Conservation (phyloP, 1,140 invertebrate species). For the Drosophila sechellia region DNA sequence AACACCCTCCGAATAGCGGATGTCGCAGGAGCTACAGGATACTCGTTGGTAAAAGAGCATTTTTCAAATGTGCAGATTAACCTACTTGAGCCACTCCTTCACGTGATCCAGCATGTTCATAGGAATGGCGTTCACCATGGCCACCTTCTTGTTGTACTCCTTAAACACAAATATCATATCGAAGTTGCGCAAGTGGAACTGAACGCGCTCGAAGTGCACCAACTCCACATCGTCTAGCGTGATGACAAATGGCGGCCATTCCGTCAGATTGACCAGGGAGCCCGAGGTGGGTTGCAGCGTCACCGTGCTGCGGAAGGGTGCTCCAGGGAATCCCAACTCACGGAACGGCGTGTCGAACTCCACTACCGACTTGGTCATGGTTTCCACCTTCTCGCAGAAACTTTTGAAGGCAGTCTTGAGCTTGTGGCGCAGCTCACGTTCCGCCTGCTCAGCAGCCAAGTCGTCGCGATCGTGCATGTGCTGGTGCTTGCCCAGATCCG, state of each 20-base stretch:
- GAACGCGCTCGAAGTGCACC: constrained; percentile 99
- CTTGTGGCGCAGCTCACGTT: constrained; percentile 97
- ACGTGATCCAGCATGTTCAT: constrained; percentile 99
- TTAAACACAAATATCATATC: constrained; percentile 99
- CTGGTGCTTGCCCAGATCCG: constrained; percentile 99
- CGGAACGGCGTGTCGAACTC: constrained; percentile 99
- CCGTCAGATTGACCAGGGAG: constrained; percentile 98
- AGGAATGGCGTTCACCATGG: constrained; percentile 98
- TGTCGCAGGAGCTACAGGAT: constrained; percentile 93
- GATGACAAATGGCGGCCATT: constrained; percentile 99
- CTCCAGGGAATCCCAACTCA: constrained; percentile 98
- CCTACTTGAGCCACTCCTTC: constrained; percentile 99
- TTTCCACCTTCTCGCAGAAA: constrained; percentile 99
- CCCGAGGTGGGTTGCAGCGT: constrained; percentile 98
- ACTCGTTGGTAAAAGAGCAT: constrained; percentile 29
- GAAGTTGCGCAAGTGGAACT: constrained; percentile 99
- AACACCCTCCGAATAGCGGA: constrained; percentile 98
- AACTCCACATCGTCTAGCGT: constrained; percentile 98
- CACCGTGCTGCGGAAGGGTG: constrained; percentile 98
- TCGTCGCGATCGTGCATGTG: constrained; percentile 99
- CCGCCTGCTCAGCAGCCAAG: constrained; percentile 98
- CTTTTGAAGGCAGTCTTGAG: constrained; percentile 99
- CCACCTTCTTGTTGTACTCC: constrained; percentile 96
- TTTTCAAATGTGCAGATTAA: constrained; percentile 13
- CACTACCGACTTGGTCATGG: constrained; percentile 97